Base-by-base conservation (phyloP, 2,113 vertebrate species). In the Paraplagusia blochii region DNA sequence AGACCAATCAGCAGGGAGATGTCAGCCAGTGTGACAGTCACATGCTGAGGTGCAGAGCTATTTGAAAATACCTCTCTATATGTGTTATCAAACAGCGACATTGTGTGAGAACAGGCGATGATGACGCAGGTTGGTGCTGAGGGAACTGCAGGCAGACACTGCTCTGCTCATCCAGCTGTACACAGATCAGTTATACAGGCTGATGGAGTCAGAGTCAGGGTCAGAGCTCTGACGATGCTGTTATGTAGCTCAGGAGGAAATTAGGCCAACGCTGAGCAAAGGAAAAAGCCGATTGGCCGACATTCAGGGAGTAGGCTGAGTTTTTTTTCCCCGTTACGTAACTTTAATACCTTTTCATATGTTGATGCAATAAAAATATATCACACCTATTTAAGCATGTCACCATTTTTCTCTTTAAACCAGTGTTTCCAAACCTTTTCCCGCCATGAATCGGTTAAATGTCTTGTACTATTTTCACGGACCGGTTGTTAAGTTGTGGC, bases 261-360 rank as follows among this genome's bases (percentile, higher is more conserved):
- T 77, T 78, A 80, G 86, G 88, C 83, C 83, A 86, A 74, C 60
- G 35, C 59, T 47, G 65, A 77, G 74, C 54, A 11, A 16, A 58
- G 72, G 55, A 85, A 79, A 83, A 74, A 85, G 78, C 22, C 22
- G 86, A 88, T 83, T 77, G 76, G 71, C 44, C 54, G 67, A 60
- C 42, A 53, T 38, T 63, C 53, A 45, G 43, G 68, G 64, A 60
- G 54, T 18, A n/a, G n/a, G n/a, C 53, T 49, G 58, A 51, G 58
- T 44, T 34, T 16, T 44, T 34, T 16, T 44, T 6, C 0, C 4
- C 1, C 0, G 49, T 90, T 90, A 80, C 64, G 46, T 79, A 90
- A 89, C 64, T 36, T 33, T 3, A 9, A 52, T 53, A 16, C 0
- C 53, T 53, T 75, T 73, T 54, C 48, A 58, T 63, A 63, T 14